phyloP scores from a whole-genome alignment of 2,797 vertebrate genomes.

The Oryzias dopingdopingensis region DNA sequence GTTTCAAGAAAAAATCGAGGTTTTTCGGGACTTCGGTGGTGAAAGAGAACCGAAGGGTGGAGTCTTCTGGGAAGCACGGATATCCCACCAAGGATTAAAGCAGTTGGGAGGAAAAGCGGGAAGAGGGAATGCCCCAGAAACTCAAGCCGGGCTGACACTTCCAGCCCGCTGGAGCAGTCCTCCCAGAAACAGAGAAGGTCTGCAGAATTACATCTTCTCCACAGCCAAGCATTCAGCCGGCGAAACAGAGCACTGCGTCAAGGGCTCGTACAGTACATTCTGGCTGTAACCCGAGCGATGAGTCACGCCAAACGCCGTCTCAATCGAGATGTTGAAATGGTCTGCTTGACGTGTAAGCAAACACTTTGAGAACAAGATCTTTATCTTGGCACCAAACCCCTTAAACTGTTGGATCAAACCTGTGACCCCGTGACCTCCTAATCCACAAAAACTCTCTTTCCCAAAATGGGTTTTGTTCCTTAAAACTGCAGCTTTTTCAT shows the following conservation, averaged over 20 bases:
- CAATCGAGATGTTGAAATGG: constrained; percentile 1
- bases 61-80: constrained; percentile 42
- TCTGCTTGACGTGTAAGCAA: constrained; percentile 2
- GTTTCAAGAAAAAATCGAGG: no score
- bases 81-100: constrained; percentile 65
- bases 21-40: constrained; percentile 7
- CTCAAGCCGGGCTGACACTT: constrained; percentile 58
- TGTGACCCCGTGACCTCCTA: no score
- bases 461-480: no score
- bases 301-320: no score
- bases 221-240: constrained; percentile 35
- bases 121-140: constrained; percentile 70
- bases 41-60: constrained; percentile 8
- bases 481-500: no score
- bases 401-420: no score
- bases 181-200: constrained; percentile 55
- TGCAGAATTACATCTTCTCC: constrained; percentile 38
- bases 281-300: no score
- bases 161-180: constrained; percentile 30
- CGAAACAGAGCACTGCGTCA: background rate
- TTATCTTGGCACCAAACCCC: background rate
- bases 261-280: no score
- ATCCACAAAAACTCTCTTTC: no score
- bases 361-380: constrained; percentile 6
- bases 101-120: constrained; percentile 31